Base-by-base conservation (phyloP, 2,797 vertebrate genomes). In the Oreortyx pictus region DNA sequence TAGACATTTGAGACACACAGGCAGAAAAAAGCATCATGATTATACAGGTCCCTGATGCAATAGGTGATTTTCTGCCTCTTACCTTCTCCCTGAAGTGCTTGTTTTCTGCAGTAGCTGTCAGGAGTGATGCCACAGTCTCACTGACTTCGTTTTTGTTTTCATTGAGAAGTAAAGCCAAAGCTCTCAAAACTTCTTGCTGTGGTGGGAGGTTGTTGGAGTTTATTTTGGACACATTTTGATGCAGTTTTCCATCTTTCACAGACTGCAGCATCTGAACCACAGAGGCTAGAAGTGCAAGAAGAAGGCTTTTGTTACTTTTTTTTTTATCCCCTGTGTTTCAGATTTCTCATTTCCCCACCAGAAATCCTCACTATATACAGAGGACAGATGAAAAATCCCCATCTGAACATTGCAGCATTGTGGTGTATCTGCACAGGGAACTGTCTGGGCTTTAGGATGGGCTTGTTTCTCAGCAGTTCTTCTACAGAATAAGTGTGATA, bases 41-140 rank as follows among this genome's bases (percentile, higher is more conserved):
- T 62, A 68, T 64, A 91, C 1, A 43, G 37, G 52, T 82, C 31
- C 60, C 18, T 52, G n/a, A 52, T 3, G 33, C 0, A 0, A 72
- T 9, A 47, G n/a, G 43, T 68, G 68, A 73, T 68, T 81, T 83
- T 50, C 33, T 66, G 31, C 9, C 9, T 78, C 98, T 97, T 96
- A 99, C 99, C 98, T 99, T 98, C 96, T 98, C 98, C 97, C 98
- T 98, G 97, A 99, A 99, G 94, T 97, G 97, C 90, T 96, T 92
- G 70, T 98, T 97, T 82, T 98, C 97, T 37, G 98, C 97, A 23
- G 98, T 98, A 39, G 98, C 97, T 47, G 97, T 97, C 95, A 99
- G 96, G 97, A 98, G 98, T 23, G 98, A 95, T 4, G 96, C 96
- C 41, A 98, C 97, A 2, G 98, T 98, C 91, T 98, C 98, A 79